These are phyloP conservation scores for Noctua janthe DNA, from an alignment of 2,888 invertebrate species.

Conservation along the genomic window DNA sequence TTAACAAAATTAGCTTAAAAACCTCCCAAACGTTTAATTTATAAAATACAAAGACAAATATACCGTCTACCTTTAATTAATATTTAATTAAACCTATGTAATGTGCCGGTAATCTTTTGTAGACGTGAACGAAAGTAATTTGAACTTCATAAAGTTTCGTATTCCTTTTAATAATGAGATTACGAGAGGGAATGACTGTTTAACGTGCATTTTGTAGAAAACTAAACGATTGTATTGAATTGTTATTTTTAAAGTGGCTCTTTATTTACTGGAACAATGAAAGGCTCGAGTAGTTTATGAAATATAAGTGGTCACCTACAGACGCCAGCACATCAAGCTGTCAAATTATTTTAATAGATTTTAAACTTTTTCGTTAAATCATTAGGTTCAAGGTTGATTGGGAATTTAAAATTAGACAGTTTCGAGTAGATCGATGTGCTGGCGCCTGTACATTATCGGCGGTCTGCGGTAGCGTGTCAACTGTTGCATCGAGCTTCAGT, in stretches of 20 bases:
- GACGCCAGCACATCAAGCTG: too few relatives aligned
- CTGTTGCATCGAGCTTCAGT: not conserved
- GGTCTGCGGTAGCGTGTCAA: not conserved
- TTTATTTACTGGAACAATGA: conserved; percentile 3
- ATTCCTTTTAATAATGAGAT: conserved; percentile 40
- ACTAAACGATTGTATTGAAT: not conserved
- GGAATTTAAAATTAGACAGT: too few relatives aligned
- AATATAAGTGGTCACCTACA: not conserved
- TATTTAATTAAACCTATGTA: conserved; percentile 49
- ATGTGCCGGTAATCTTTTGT: conserved; percentile 43
- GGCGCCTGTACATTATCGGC: too few relatives aligned
- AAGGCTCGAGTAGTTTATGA: conserved; percentile 25
- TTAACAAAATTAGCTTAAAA: conserved; percentile 54
- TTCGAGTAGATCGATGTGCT: too few relatives aligned
- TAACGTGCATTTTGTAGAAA: conserved; percentile 14
- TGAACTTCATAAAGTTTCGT: conserved; percentile 30
- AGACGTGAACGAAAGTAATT: conserved; percentile 39
- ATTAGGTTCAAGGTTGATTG: too few relatives aligned
- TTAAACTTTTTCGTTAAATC: too few relatives aligned
- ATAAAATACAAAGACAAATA: conserved; percentile 46
- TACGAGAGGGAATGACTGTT: not conserved
- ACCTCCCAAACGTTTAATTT: conserved; percentile 43
- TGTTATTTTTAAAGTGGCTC: not conserved
- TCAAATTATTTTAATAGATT: too few relatives aligned
- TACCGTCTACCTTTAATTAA: conserved; percentile 56